Evolutionary conservation across 2,797 vertebrate species (phyloP), one percentile per base, ranked within the genome.

Genomic region (Sebastes nivosus): DNA sequence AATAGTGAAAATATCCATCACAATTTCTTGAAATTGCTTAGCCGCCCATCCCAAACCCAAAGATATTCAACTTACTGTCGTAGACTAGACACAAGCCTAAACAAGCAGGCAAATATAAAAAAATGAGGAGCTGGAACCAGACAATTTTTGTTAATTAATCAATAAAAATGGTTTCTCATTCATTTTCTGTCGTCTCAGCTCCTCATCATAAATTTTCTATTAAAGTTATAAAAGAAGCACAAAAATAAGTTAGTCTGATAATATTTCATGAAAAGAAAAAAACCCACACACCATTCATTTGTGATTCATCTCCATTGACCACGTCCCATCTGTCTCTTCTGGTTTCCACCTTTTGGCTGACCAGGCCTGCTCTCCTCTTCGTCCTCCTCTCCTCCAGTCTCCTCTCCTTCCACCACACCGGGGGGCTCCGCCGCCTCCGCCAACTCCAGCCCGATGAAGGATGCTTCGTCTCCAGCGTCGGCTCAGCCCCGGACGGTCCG

Each of bases 321-420:
- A n/a, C 32, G 16, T 85, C 66, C 67, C 78, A 72, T 85, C 50
- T 85, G 73, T 88, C 36, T 83, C 69, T n/a, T 63, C 50, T 84
- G 78, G 34, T 84, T 77, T 80, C 78, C 66, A 72, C 69, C 67
- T 38, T 46, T 36, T 86, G 73, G 71, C 54, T 88, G 78, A 92
- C 75, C 87, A 95, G 95, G 95, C 64, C 85, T 95, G 88, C 94
- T 96, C 79, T 94, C 94, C 79, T 93, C 94, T 88, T 93, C 94
- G 5, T 91, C 94, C 68, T 92, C 92, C 74, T 95, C 94, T 93
- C 91, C 94, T 76, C 83, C 93, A 90, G 90, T 94, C 76, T 94
- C 95, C 36, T 93, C 95, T 72, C 82, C 95, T 1, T 90, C 96
- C 1, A 83, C 94, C 27, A 88, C 92, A 0, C 70, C 93, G 0